Conservation (phyloP, 2,113 vertebrate genomes). For the Chitala chitala region DNA sequence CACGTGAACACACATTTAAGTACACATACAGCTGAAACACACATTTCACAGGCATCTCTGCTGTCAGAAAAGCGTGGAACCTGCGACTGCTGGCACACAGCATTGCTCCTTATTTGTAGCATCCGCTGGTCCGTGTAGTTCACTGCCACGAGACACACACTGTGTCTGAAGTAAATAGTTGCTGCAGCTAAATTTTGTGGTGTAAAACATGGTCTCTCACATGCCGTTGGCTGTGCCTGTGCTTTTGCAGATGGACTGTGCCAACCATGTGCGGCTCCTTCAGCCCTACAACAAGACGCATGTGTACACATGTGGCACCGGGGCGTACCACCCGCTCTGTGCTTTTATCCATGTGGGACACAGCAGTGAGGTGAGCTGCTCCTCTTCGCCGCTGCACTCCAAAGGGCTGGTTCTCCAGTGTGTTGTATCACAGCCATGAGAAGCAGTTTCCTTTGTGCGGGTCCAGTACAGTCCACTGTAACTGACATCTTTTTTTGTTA, state of each 20-base stretch:
- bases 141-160: too few species aligned
- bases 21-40: too few species aligned
- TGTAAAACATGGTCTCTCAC: not conserved
- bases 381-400: not conserved
- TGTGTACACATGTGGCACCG: constrained; percentile 70
- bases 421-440: not conserved
- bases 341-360: constrained; percentile 65
- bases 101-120: too few species aligned
- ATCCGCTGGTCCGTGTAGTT: too few species aligned
- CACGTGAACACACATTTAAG: too few species aligned
- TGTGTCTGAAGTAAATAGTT: not conserved
- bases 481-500: not conserved
- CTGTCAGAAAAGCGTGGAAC: too few species aligned
- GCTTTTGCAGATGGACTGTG: constrained; percentile 67
- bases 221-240: not conserved
- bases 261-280: constrained; percentile 78
- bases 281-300: constrained; percentile 78
- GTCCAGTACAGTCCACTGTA: not conserved
- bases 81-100: too few species aligned
- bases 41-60: not conserved
- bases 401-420: not conserved
- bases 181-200: not conserved
- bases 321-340: constrained; percentile 76
- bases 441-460: not conserved
- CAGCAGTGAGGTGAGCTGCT: constrained; percentile 54